Evolutionary conservation across 2,797 vertebrate species (phyloP), one percentile per base, ranked within the genome.

Genomic region (Sarcoramphus papa): DNA sequence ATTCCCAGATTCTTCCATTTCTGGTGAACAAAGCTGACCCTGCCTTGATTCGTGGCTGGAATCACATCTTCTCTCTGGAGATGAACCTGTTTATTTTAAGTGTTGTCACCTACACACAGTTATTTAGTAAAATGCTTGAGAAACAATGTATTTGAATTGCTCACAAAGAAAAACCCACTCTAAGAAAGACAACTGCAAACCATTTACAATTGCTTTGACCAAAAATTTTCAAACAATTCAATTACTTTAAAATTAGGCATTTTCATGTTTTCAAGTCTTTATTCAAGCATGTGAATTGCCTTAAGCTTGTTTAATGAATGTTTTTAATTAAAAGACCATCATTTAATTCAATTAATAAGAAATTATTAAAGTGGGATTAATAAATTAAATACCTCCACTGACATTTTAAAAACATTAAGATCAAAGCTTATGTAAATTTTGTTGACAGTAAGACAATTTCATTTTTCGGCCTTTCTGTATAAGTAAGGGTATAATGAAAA

Each of bases 401-500:
- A 65, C 16, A 45, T 80, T 84, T 86, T 1, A 63, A 76, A 80
- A 79, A 43, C 18, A 47, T 12, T 62, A 75, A 45, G n/a, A 64
- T 48, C 12, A 60, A 92, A 86, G 30, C 12, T 43, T 25, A 62
- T 11, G 40, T 18, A 31, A 54, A 54, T 81, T 88, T 37, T 64
- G 10, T 45, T 62, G 47, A 85, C 16, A 57, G n/a, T 14, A 73
- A 47, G 35, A 54, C 25, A 1, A 76, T 30, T 65, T 56, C 7
- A 18, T 51, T 80, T 75, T 85, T 72, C 17, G 2, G 37, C 9
- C n/a, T 48, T 85, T 67, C 85, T 79, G 30, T 31, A 20, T 15
- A 87, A 78, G 33, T 31, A 85, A 51, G 24, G n/a, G 45, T 83
- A 64, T 91, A 94, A 95, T 37, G 79, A 94, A 96, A 96, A 90